Base-by-base conservation (phyloP, 2,113 vertebrate genomes). In the Eulacestoma nigropectus region DNA sequence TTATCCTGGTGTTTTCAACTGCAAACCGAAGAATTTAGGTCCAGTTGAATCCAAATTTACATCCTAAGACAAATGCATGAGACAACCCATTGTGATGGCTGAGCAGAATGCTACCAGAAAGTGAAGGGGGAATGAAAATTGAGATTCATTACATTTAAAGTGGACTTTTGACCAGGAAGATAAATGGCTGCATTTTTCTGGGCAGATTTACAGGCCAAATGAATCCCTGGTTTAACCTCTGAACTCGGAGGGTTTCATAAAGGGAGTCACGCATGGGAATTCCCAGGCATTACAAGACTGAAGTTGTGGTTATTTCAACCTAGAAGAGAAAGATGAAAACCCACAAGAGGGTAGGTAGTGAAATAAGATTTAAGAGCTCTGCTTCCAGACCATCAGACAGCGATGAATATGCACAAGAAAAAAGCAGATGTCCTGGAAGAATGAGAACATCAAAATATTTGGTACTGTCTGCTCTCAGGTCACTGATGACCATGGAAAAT, bases 211-310 rank as follows among this genome's bases (percentile, higher is more conserved):
- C 18, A 59, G 83, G 56, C 52, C 90, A 86, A 63, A 74, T 25
- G 55, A 93, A 53, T 35, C 85, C 75, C 79, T 88, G 83, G 59
- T 69, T 95, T 95, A 94, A 96, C 92, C 92, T 79, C 82, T 92
- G 82, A 92, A 74, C 92, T 86, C 15, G 0, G 39, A 47, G 33
- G 77, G 49, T 64, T 95, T 79, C 69, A 63, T 39, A 68, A 87
- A 69, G 65, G 57, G 55, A 83, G 85, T 90, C 79, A n/a, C 1
- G 4, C 68, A 25, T 35, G 39, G 33, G 39, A 50, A 55, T 96
- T 86, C 73, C 63, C 82, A 94, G 82, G 79, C 92, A 50, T 49
- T 42, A 55, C 50, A 55, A 77, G 79, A 46, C 4, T 47, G 75
- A 65, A 85, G 46, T 0, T 46, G 37, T 32, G 77, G 85, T 37